Percentiles rank a stretch among this genome's conserved stretches.
Conservation (phyloP, 2,113 vertebrate genomes). For the Lophura nycthemera region DNA sequence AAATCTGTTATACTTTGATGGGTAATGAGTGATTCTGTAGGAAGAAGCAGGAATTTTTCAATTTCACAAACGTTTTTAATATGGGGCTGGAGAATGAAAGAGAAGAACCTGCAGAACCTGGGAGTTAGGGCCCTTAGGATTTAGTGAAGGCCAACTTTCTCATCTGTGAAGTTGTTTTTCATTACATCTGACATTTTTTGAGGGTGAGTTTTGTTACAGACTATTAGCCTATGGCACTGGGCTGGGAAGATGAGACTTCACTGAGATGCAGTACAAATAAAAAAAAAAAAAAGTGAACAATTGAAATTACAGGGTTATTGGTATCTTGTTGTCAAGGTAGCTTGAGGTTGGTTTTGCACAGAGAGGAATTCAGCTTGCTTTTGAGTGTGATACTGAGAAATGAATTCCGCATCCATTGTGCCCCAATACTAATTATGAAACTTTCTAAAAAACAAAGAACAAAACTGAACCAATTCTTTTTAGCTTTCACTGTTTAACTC, state of each 20-base stretch:
- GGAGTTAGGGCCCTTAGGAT: slow-evolving; percentile 62
- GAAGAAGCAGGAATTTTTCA: slow-evolving; percentile 26
- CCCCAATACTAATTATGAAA: slow-evolving; percentile 60
- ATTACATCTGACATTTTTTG: slow-evolving; percentile 76
- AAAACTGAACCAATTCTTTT: slow-evolving; percentile 7
- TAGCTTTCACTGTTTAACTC: slow-evolving; percentile 2
- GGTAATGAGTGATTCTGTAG: slow-evolving; percentile 28
- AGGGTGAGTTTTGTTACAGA: slow-evolving; percentile 72
- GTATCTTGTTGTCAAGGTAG: slow-evolving; percentile 69
- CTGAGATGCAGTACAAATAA: slow-evolving; percentile 60
- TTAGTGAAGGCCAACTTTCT: slow-evolving; percentile 52
- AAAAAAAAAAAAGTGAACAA: slow-evolving; percentile 60
- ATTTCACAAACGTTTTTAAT: slow-evolving; percentile 56
- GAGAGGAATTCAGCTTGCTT: slow-evolving; percentile 72
- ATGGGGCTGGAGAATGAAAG: slow-evolving; percentile 59
- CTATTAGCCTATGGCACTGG: slow-evolving; percentile 77
- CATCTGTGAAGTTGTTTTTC: slow-evolving; percentile 58
- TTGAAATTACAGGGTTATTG: slow-evolving; percentile 80
- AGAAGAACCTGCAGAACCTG: slow-evolving; percentile 34
- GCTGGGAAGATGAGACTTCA: slow-evolving; percentile 69
- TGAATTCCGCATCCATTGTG: slow-evolving; percentile 66
- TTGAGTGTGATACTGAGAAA: slow-evolving; percentile 73
- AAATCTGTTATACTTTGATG: slow-evolving; percentile 16
- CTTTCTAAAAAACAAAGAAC: slow-evolving; percentile 24
- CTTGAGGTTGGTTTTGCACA: slow-evolving; percentile 73